phyloP scores from a whole-genome alignment of 2,888 invertebrate species.

The Chironomus tentans region DNA sequence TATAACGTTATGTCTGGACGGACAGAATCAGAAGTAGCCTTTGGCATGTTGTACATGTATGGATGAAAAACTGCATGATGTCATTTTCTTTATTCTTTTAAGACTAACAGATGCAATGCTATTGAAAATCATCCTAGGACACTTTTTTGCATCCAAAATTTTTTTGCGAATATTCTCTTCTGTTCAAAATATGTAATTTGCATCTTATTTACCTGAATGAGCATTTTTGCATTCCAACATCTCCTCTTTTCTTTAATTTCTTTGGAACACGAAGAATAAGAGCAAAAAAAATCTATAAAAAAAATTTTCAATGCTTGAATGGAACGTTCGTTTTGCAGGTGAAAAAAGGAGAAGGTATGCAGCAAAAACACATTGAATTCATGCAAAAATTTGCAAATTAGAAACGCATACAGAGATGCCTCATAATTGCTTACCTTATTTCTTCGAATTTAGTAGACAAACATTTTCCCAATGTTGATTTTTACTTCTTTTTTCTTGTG shows the following conservation, averaged over 20 bases:
- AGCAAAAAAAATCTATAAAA: neutral
- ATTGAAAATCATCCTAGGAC: too few relatives aligned
- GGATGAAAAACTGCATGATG: neutral
- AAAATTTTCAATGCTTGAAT: conserved; percentile 12
- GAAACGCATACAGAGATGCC: neutral
- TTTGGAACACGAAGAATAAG: neutral
- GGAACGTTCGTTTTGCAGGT: conserved; percentile 8
- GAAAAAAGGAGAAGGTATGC: neutral
- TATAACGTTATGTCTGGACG: conserved; percentile 1
- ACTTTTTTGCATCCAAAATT: neutral
- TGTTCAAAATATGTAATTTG: neutral
- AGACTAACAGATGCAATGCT: too few relatives aligned
- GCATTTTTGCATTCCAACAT: neutral
- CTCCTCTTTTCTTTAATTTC: neutral
- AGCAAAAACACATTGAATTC: neutral
- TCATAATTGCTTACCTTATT: neutral
- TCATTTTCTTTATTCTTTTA: neutral
- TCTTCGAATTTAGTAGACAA: neutral
- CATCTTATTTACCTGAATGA: neutral
- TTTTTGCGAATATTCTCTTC: neutral
- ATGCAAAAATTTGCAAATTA: conserved; percentile 16
- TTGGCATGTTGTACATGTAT: too few relatives aligned
- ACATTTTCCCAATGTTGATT: neutral
- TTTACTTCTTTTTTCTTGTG: too few relatives aligned
- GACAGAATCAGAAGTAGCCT: neutral